These are phyloP conservation scores for Emydura subglobosa DNA, from an alignment of 2,113 vertebrate species.

Conservation along the genomic window DNA sequence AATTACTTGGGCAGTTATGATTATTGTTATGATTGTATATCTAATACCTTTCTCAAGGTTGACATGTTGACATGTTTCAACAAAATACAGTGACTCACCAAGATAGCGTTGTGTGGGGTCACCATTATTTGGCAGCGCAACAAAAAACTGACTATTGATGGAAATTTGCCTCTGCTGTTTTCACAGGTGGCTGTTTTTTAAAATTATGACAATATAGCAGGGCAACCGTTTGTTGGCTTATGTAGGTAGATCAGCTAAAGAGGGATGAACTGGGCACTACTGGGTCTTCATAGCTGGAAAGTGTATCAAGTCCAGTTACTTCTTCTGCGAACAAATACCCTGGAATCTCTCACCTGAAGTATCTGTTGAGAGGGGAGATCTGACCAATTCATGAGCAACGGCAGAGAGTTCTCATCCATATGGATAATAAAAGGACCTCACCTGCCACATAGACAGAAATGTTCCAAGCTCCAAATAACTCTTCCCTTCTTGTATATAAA, in stretches of 20 bases:
- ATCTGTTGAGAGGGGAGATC: background rate
- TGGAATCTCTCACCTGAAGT: no score
- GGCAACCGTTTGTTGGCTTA: background rate
- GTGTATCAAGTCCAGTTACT: background rate
- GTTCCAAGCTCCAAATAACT: background rate
- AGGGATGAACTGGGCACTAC: background rate
- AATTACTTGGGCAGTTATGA: background rate
- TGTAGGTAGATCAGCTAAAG: background rate
- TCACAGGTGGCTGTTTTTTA: background rate
- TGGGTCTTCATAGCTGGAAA: background rate
- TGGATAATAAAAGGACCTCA: background rate
- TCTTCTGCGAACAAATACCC: background rate
- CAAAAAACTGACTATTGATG: slow-evolving; percentile 39
- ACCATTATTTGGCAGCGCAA: slow-evolving; percentile 70
- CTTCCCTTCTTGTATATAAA: background rate
- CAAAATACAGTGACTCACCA: slow-evolving; percentile 59
- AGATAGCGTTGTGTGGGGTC: slow-evolving; percentile 48
- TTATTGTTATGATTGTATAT: background rate
- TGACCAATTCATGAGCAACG: background rate
- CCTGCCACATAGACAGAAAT: background rate
- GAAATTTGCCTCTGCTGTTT: slow-evolving; percentile 40
- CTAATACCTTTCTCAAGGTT: slow-evolving; percentile 52
- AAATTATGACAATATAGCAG: background rate
- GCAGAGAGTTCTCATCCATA: background rate
- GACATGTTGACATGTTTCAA: slow-evolving; percentile 75